Conservation (phyloP, 2,888 invertebrate genomes). For the Eupelmus urozonus region DNA sequence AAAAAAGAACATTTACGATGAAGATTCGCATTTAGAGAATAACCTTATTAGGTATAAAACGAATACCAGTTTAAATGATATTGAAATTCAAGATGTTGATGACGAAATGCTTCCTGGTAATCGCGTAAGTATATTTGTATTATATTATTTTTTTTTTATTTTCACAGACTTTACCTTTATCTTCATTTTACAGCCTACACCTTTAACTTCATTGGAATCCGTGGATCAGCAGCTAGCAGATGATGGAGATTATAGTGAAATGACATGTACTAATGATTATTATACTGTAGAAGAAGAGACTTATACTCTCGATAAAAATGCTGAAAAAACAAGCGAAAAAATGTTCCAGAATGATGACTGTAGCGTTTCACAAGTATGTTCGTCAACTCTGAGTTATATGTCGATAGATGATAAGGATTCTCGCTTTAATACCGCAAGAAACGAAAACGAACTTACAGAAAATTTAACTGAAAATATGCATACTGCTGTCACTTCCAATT, state of each 20-base stretch:
- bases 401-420: conserved; percentile 61
- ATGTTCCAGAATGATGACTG: conserved; percentile 42
- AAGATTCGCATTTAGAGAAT: conserved; percentile 67
- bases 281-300: conserved; percentile 57
- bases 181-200: conserved; percentile 28
- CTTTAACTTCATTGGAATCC: conserved; percentile 48
- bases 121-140: conserved; percentile 23
- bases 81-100: conserved; percentile 63
- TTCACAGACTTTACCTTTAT: conserved; percentile 19
- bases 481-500: conserved; percentile 56
- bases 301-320: conserved; percentile 50
- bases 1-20: conserved; percentile 70
- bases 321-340: conserved; percentile 36
- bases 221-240: conserved; percentile 42
- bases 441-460: conserved; percentile 31
- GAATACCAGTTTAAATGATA: conserved; percentile 71
- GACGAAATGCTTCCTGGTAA: conserved; percentile 37
- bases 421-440: conserved; percentile 23
- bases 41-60: conserved; percentile 73
- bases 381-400: conserved; percentile 62
- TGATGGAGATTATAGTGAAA: conserved; percentile 54
- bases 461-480: conserved; percentile 26
- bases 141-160: conserved; percentile 8
- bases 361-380: conserved; percentile 55
- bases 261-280: conserved; percentile 56